Evolutionary conservation across 1,140 invertebrate species (phyloP).

Genomic region (Protaetia brevitarsis): DNA sequence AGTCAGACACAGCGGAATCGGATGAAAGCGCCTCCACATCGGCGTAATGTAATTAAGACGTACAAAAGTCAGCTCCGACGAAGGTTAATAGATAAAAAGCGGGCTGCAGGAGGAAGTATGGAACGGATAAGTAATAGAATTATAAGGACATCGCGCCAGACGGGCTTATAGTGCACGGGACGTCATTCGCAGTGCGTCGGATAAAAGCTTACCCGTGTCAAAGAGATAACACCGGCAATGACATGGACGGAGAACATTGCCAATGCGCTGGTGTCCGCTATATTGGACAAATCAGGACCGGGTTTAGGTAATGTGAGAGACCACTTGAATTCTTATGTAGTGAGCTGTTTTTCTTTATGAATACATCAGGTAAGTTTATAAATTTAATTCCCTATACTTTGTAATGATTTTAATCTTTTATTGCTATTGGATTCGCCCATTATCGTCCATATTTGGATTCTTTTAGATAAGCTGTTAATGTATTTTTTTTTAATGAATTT

Average conservation of each 20-base stretch:
- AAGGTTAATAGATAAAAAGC: slow-evolving; percentile 45
- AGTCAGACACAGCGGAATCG: slow-evolving; percentile 25
- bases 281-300: background rate
- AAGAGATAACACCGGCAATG: slow-evolving; percentile 30
- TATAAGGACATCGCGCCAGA: slow-evolving; percentile 39
- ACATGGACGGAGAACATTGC: slow-evolving; percentile 1
- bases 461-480: too few relatives aligned
- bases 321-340: too few relatives aligned
- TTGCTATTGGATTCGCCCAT: too few relatives aligned
- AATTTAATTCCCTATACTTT: too few relatives aligned
- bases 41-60: slow-evolving; percentile 40
- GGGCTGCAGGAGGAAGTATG: slow-evolving; percentile 9
- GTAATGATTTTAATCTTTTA: too few relatives aligned
- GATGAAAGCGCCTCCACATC: background rate
- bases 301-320: too few relatives aligned
- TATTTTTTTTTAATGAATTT: too few relatives aligned
- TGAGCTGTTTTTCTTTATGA: too few relatives aligned
- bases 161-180: slow-evolving; percentile 25
- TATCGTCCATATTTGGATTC: too few relatives aligned
- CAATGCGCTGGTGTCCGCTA: background rate
- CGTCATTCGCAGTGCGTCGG: slow-evolving; percentile 33
- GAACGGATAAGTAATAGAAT: slow-evolving; percentile 44
- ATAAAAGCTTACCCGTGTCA: slow-evolving; percentile 43
- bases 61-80: slow-evolving; percentile 37
- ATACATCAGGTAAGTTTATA: too few relatives aligned